These are phyloP conservation scores for Tursiops truncatus DNA, from an alignment of 2,113 vertebrate genomes.

Conservation along the genomic window DNA sequence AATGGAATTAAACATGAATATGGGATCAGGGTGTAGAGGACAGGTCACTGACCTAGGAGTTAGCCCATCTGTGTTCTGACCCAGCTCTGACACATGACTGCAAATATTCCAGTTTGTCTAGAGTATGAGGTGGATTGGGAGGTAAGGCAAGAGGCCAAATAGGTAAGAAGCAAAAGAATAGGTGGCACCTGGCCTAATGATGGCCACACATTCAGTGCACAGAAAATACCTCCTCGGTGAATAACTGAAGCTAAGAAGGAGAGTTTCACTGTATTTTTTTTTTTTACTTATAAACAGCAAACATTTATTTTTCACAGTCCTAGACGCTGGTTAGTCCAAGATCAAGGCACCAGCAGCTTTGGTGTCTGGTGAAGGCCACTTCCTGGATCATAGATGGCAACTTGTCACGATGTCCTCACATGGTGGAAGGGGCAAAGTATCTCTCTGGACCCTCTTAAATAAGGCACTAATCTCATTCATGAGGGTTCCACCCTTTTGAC, in stretches of 20 bases:
- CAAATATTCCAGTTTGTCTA: not conserved
- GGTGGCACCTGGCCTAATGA: too few species aligned
- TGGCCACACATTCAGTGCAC: too few species aligned
- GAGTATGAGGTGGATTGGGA: not conserved
- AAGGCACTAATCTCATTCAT: not conserved
- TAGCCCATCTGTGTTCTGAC: not conserved
- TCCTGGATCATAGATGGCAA: not conserved
- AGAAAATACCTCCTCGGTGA: too few species aligned
- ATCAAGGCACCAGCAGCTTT: not conserved
- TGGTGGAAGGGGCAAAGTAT: not conserved
- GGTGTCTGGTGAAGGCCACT: not conserved
- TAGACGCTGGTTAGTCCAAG: not conserved
- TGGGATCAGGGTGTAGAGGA: not conserved
- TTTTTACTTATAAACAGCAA: not conserved
- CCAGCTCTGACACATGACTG: not conserved
- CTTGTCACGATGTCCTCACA: not conserved
- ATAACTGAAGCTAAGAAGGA: too few species aligned
- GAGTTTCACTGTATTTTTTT: too few species aligned
- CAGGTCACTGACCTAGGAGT: not conserved
- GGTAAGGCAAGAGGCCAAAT: not conserved
- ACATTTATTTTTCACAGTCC: not conserved
- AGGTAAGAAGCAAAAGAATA: not conserved
- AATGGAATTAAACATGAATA: not conserved
- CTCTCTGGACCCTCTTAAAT: not conserved
- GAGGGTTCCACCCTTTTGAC: not conserved